Percentiles rank a stretch among this genome's conserved stretches.
Conservation (phyloP, 2,888 invertebrate species). For the Lasius platythorax region DNA sequence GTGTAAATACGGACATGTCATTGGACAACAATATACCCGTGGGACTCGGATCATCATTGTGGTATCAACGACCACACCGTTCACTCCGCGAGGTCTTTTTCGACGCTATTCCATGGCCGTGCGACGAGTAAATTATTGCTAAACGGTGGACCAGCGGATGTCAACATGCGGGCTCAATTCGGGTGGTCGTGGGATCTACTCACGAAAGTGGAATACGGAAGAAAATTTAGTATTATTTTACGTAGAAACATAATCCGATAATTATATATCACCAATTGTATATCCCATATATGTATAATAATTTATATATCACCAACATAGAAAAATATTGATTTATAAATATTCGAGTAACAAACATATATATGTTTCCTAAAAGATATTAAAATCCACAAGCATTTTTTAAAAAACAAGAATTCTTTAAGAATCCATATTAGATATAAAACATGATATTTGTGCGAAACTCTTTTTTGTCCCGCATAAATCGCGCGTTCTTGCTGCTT, state of each 20-base stretch:
- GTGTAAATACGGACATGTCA: conserved; percentile 70
- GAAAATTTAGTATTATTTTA: conserved; percentile 12
- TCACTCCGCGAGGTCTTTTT: conserved; percentile 61
- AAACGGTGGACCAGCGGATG: conserved; percentile 78
- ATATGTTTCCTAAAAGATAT: background rate
- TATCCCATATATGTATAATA: background rate
- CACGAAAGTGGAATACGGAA: conserved; percentile 49
- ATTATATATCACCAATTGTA: background rate
- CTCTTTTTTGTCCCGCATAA: background rate
- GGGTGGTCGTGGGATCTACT: conserved; percentile 77
- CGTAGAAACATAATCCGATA: background rate
- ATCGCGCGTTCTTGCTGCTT: background rate
- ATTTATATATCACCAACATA: background rate
- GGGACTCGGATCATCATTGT: conserved; percentile 67
- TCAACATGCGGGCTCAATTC: conserved; percentile 79
- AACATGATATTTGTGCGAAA: background rate
- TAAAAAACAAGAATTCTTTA: background rate
- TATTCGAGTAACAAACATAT: background rate
- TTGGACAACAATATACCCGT: conserved; percentile 82
- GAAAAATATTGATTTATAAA: background rate
- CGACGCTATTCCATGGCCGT: conserved; percentile 69
- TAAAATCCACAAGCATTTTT: background rate
- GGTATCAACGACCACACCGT: conserved; percentile 67
- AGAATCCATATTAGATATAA: background rate
- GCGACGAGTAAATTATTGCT: conserved; percentile 78